phyloP scores from a whole-genome alignment of 2,888 invertebrate species.

The Dicranocentrus wangi region DNA sequence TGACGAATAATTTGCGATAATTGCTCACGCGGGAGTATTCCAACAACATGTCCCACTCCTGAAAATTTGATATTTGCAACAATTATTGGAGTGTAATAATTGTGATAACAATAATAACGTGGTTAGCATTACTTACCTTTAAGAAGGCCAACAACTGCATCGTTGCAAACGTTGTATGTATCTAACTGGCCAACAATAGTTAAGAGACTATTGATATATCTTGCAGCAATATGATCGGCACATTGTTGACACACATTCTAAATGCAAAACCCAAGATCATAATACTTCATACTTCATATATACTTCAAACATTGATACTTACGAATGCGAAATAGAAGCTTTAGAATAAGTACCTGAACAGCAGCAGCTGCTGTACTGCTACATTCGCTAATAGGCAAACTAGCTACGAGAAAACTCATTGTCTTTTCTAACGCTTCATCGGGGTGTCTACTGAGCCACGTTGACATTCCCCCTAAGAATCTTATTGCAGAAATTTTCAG shows the following conservation, averaged over 20 bases:
- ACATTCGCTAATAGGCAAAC: slow-evolving; percentile 83
- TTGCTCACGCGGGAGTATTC: slow-evolving; percentile 78
- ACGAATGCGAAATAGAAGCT: too few relatives aligned
- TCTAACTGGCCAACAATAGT: slow-evolving; percentile 85
- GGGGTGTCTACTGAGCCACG: slow-evolving; percentile 69
- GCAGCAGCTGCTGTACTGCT: slow-evolving; percentile 88
- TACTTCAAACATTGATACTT: not conserved
- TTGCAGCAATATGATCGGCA: slow-evolving; percentile 82
- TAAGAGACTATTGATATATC: slow-evolving; percentile 83
- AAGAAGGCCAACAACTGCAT: slow-evolving; percentile 83
- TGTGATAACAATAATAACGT: too few relatives aligned
- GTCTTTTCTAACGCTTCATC: slow-evolving; percentile 67
- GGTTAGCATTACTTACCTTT: slow-evolving; percentile 77
- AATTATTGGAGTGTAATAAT: too few relatives aligned
- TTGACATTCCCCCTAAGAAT: slow-evolving; percentile 71
- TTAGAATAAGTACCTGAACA: slow-evolving; percentile 77
- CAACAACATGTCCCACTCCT: slow-evolving; percentile 81
- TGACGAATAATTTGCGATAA: slow-evolving; percentile 83
- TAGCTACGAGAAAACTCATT: slow-evolving; percentile 83
- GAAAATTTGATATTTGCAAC: too few relatives aligned
- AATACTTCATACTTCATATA: not conserved
- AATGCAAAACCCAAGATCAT: not conserved
- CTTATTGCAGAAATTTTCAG: slow-evolving; percentile 70
- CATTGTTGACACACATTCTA: slow-evolving; percentile 90
- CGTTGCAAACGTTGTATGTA: slow-evolving; percentile 83